Evolutionary conservation across 2,888 invertebrate genomes (phyloP), one percentile per base, ranked within the genome.

Genomic region (Agrochola lychnidis): DNA sequence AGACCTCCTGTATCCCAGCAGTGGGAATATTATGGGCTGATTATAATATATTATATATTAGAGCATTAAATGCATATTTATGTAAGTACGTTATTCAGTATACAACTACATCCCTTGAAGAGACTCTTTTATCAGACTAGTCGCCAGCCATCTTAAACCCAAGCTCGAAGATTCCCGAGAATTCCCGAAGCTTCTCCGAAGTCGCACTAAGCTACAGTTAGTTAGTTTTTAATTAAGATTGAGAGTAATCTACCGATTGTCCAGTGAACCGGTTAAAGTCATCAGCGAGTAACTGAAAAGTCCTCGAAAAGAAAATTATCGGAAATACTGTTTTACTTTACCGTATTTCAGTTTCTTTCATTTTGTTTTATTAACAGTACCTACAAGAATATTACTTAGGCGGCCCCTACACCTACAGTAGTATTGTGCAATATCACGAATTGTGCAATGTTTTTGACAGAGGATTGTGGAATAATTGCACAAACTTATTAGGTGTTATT

Each of bases 191-290:
- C 19, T 78, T 25, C 36, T 5, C 30, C 45, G 69, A 72, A 69
- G 48, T 64, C 79, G 5, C 64, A 83, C 69, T 84, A 79, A 81
- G 84, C 81, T 79, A 73, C 84, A 68, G 63, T 67, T 73, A 83
- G 79, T 73, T 81, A 81, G 80, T 84, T 82, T 82, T 82, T 82
- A 82, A 82, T 82, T 82, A 82, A 82, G 81, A 84, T 81, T 80
- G 84, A 84, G 70, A 80, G 74, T 74, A 73, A 82, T 82, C 84
- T 79, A 22, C 67, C 67, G 80, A 84, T 79, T 79, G 81, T 70
- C 84, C 74, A 80, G 40, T 74, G 84, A 61, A 74, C 84, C 81
- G 59, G 70, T 73, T 25, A 82, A 82, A 79, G 81, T 67, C 81
- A 84, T 74, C 81, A 81, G n/a, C 48, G 59, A 59, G 19, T 9